A percentile compares a stretch with the other conserved stretches of the same genome.
Evolutionary conservation across 2,113 vertebrate genomes (phyloP).

Genomic region (Anarhynchus alexandrinus): DNA sequence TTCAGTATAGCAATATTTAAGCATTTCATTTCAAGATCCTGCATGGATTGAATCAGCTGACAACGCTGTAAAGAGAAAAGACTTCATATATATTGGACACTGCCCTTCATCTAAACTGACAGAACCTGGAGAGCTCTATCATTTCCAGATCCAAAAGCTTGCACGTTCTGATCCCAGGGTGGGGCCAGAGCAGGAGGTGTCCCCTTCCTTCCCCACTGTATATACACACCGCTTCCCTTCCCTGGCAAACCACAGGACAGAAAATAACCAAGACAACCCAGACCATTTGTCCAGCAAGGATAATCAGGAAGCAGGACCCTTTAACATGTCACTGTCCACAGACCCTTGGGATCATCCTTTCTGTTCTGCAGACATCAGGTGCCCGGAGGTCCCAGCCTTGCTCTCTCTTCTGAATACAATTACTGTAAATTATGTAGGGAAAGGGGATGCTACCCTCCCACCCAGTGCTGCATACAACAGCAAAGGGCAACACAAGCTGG

Average conservation of each 20-base stretch:
- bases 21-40: background rate
- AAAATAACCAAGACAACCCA: background rate
- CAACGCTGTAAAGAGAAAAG: background rate
- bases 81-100: background rate
- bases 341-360: background rate
- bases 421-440: background rate
- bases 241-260: background rate
- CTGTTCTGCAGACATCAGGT: background rate
- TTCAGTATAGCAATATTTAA: constrained; percentile 18
- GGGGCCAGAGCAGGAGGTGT: background rate
- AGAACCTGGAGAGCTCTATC: background rate
- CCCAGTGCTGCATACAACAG: background rate
- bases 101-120: background rate
- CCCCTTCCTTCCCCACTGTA: background rate
- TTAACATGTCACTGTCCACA: background rate
- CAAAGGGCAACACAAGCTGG: background rate
- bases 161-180: rapidly evolving
- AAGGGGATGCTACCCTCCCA: background rate
- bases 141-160: background rate
- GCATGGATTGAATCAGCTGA: background rate
- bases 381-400: background rate
- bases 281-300: background rate
- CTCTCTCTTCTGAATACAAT: background rate
- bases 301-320: background rate
- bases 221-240: background rate